Percentiles rank a stretch among this genome's conserved stretches.
Evolutionary conservation across 2,113 vertebrate species (phyloP).

Genomic region (Corvus hawaiiensis): DNA sequence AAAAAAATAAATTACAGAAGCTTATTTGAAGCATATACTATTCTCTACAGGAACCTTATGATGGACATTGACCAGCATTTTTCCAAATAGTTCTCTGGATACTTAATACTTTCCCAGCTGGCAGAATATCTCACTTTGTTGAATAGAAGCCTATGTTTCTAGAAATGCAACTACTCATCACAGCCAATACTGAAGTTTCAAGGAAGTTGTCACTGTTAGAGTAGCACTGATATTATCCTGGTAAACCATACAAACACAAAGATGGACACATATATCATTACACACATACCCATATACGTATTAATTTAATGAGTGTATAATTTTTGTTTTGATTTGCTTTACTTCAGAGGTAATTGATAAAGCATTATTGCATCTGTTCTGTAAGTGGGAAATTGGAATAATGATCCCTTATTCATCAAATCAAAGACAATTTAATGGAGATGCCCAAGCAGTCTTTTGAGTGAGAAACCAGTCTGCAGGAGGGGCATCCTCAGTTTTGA

Average conservation of each 20-base stretch:
- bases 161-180: neutral
- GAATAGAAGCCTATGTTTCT: neutral
- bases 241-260: neutral
- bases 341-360: neutral
- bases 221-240: neutral
- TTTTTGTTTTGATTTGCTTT: neutral
- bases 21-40: neutral
- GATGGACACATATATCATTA: neutral
- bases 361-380: neutral
- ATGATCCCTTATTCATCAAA: neutral
- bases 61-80: neutral
- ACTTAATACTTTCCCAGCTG: neutral
- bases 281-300: neutral
- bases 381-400: neutral
- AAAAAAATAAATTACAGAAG: neutral
- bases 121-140: neutral
- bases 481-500: neutral
- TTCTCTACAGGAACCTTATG: neutral
- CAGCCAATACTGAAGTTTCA: neutral
- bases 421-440: neutral
- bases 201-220: neutral
- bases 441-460: neutral
- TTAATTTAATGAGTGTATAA: neutral
- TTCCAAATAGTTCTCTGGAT: neutral
- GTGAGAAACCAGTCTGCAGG: neutral